Base-by-base conservation (phyloP, 2,888 invertebrate genomes). In the Amitus sp. region DNA sequence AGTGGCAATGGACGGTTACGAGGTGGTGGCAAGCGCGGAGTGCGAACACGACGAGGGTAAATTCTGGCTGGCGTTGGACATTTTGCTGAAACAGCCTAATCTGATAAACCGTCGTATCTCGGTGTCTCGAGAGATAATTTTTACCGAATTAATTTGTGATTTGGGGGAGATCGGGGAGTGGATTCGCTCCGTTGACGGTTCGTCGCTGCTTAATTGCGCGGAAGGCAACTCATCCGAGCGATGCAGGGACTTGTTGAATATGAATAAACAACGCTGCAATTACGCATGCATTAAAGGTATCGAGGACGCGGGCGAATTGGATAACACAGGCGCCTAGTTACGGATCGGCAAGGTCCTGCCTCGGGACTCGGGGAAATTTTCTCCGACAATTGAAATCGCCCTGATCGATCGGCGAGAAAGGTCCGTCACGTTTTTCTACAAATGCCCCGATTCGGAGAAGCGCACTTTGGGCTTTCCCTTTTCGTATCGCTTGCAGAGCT, bases 101-200 rank as follows among this genome's bases (percentile, higher is more conserved):
- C 85, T 90, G 54, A 82, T 91, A 4, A 92, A 93, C 80, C 88
- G 89, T 71, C 88, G 90, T 76, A 82, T 93, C 74, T 87, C 88
- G 78, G 89, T 88, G 47, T 76, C 74, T 1, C 47, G 63, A 0
- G 67, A 76, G 45, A 39, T 80, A 46, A 30, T 72, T 1, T 55
- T 65, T 0, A 51, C 52, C 0, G 59, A 70, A 62, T 18, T 77
- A 7, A 49, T 33, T 18, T 20, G 47, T 3, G 42, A 62, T 30
- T 19, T 60, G 10, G 12, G 18, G 17, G 51, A 69, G 28, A 45
- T 62, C 34, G 28, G 57, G 33, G 27, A 60, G 1, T 56, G 62
- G 47, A 54, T 69, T 47, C n/a, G 46, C 10, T 43, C 2, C 9
- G 12, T 47, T n/a, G 37, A 56, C 48, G 37, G 62, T 27, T 54